These are phyloP conservation scores for Nautilus pompilius DNA, from an alignment of 1,140 invertebrate species.

Conservation along the genomic window DNA sequence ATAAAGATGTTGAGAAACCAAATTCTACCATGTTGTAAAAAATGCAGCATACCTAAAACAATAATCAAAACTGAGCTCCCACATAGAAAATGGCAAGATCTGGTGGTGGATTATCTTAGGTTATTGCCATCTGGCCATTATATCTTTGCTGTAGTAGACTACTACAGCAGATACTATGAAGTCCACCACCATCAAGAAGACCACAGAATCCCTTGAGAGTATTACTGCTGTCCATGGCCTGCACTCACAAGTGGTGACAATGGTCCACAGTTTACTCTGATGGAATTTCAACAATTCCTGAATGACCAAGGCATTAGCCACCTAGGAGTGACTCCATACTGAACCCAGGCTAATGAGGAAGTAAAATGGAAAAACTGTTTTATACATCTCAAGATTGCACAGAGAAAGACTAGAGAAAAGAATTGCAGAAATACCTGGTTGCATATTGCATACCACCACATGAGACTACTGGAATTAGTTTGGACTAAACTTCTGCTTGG, in stretches of 20 bases:
- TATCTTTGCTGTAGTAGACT: conserved; percentile 19
- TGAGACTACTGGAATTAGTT: too few relatives aligned
- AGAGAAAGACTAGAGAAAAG: too few relatives aligned
- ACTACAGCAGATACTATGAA: conserved; percentile 20
- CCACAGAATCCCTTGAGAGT: conserved; percentile 6
- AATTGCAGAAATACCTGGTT: too few relatives aligned
- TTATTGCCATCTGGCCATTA: conserved; percentile 20
- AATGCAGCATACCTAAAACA: conserved; percentile 10
- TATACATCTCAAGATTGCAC: too few relatives aligned
- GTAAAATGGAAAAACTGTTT: too few relatives aligned
- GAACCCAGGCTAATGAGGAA: too few relatives aligned
- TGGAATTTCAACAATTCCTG: conserved; percentile 10
- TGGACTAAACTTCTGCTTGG: too few relatives aligned
- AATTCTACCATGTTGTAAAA: conserved; percentile 18
- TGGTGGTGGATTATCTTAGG: conserved; percentile 21
- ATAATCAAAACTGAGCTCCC: conserved; percentile 14
- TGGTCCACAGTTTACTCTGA: conserved; percentile 15
- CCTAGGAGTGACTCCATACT: too few relatives aligned
- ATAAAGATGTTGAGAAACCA: conserved; percentile 25
- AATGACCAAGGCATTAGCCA: conserved; percentile 1
- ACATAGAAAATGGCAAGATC: conserved; percentile 17
- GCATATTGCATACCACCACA: too few relatives aligned
- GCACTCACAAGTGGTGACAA: conserved; percentile 17
- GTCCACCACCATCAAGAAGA: conserved; percentile 9
- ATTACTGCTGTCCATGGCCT: conserved; percentile 21